Base-by-base conservation (phyloP, 2,797 vertebrate genomes). In the Carduelis carduelis region DNA sequence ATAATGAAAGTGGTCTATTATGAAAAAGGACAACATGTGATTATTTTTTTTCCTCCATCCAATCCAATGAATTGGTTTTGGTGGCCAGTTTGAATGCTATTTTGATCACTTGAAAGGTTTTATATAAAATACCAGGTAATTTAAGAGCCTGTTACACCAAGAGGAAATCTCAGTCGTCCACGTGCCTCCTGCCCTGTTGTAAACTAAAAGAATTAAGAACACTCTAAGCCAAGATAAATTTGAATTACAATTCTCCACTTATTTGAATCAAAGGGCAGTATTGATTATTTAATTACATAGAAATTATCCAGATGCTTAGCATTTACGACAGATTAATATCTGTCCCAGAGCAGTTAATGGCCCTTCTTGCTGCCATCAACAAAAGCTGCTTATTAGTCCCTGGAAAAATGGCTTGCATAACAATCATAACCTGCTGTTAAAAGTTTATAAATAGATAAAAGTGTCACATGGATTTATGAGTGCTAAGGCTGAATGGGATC, bases 401-500 rank as follows among this genome's bases (percentile, higher is more conserved):
- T 94, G 91, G 92, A 94, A 95, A 95, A 95, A 92, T 69, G 77
- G 77, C 89, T 95, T 94, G 91, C 89, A 94, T 90, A 96, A 95
- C 94, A 96, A 94, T 92, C 87, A 93, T 50, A 95, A 96, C 89
- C 89, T 96, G 84, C 80, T 93, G 95, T 84, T 95, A 93, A 95
- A 96, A 96, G 93, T 96, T 93, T 94, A 95, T 94, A 97, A 94
- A 96, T 96, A 96, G 96, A 96, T 96, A 95, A 96, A 96, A 96
- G 87, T 79, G 91, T 93, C 93, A 96, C 85, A 91, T 66, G 91
- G 89, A 97, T 93, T 96, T 95, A 96, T 14, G 82, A 94, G 77
- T 70, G 80, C 59, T 60, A 63, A 82, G 74, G 66, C 66, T 96
- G 89, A 95, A 95, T 84, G 91, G 66, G 94, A 93, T 88, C 93